These are phyloP conservation scores for Neotragus moschatus DNA, from an alignment of 2,113 vertebrate genomes.

Conservation along the genomic window DNA sequence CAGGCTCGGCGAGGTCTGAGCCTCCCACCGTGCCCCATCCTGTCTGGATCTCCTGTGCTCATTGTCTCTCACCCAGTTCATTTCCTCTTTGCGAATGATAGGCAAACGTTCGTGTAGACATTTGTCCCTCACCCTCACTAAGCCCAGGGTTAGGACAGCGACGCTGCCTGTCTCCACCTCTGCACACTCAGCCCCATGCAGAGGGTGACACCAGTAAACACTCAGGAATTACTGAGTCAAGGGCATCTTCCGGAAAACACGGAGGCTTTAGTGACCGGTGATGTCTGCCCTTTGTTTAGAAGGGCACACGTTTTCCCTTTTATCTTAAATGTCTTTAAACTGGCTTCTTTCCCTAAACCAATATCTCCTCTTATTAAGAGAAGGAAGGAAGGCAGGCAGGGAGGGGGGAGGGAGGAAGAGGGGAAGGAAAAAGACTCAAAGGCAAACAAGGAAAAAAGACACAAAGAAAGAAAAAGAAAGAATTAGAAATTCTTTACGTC, in stretches of 20 bases:
- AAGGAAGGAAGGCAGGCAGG: not conserved
- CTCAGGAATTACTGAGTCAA: not conserved
- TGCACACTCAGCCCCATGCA: not conserved
- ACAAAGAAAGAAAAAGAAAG: not conserved
- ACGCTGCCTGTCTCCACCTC: not conserved
- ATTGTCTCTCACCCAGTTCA: too few relatives aligned
- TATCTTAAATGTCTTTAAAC: not conserved
- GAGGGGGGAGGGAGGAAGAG: too few relatives aligned
- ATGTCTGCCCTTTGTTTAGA: not conserved
- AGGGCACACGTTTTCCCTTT: accelerated
- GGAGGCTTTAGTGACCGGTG: not conserved
- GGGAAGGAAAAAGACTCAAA: not conserved
- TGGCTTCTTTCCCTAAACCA: not conserved
- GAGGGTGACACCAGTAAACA: not conserved
- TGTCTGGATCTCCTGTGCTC: accelerated
- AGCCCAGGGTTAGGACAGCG: accelerated
- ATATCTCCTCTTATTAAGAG: not conserved
- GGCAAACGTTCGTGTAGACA: not conserved
- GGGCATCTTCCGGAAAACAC: not conserved
- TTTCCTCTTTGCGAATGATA: not conserved
- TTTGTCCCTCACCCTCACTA: accelerated
- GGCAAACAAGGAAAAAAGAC: not conserved
- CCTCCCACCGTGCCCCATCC: not conserved
- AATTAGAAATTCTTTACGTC: not conserved
- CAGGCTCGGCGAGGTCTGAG: not conserved